Base-by-base conservation (phyloP, 2,888 invertebrate genomes). In the Lasioglossum pauxillum region DNA sequence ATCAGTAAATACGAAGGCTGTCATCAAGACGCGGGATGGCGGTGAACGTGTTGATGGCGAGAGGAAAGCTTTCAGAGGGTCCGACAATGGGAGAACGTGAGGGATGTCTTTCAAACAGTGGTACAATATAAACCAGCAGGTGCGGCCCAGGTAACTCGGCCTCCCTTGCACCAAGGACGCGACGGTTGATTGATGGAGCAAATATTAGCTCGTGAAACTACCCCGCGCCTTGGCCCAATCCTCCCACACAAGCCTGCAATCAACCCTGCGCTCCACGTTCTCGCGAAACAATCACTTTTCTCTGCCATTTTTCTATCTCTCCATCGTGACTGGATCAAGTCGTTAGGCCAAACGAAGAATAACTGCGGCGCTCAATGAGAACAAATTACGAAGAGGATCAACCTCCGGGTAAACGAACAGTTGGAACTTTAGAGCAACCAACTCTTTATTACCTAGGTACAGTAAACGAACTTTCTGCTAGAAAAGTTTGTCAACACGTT, bases 111-210 rank as follows among this genome's bases (percentile, higher is more conserved):
- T 71, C 10, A 41, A n/a, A 16, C 76, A 38, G 67, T 31, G 57
- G 41, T 38, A 64, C 76, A 77, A 79, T 80, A 74, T 67, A 73
- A 86, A 44, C 72, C 72, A 80, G 44, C 80, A 83, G 87, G 86
- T 78, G 86, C 60, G 86, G 72, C 78, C 67, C 49, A 69, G 71
- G 72, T 69, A 74, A 81, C 69, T 80, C 78, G 80, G 75, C 67
- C 75, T 82, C 74, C 75, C 75, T 35, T 76, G 12, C 67, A 19
- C 73, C 88, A 88, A 88, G 88, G 86, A 88, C 85, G 83, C 64
- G 27, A 57, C 31, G 67, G 74, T 88, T 88, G 88, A 89, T 88
- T 89, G 88, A 86, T 86, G 86, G 69, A 53, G 79, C 84, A 88
- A 88, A 89, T 89, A 89, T 88, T 88, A 86, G 82, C 86, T 72